Conservation (phyloP, 2,888 invertebrate species). For the Drosophila paucipuncta region DNA sequence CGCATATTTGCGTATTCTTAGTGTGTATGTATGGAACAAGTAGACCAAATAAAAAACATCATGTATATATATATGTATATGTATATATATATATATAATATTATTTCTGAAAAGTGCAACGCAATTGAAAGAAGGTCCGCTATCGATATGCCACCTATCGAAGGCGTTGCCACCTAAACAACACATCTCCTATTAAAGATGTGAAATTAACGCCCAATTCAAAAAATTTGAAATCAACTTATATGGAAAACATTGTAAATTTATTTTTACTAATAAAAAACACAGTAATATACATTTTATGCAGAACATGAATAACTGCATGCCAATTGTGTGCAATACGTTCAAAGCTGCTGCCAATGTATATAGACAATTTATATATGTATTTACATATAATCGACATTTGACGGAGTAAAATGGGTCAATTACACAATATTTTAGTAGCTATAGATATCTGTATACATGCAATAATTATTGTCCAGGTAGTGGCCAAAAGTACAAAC, state of each 20-base stretch:
- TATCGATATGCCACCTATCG: slow-evolving; percentile 18
- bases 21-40: background rate
- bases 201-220: background rate
- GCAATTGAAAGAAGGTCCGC: background rate
- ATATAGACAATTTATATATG: slow-evolving; percentile 14
- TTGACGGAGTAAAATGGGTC: slow-evolving; percentile 19
- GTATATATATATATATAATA: background rate
- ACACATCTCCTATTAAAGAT: background rate
- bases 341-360: slow-evolving; percentile 1
- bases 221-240: background rate
- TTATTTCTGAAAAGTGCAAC: background rate
- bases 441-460: slow-evolving; percentile 22
- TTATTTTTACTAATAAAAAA: slow-evolving; percentile 68
- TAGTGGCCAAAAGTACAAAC: slow-evolving; percentile 39
- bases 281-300: slow-evolving; percentile 52
- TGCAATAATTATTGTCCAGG: slow-evolving; percentile 66
- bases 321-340: slow-evolving; percentile 30
- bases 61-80: background rate
- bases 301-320: slow-evolving; percentile 52
- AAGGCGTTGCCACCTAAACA: slow-evolving; percentile 31
- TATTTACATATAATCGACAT: slow-evolving; percentile 1
- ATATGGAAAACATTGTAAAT: slow-evolving; percentile 40
- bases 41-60: background rate
- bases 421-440: slow-evolving; percentile 24
- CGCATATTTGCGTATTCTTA: background rate